Evolutionary conservation across 2,888 invertebrate species (phyloP).

Genomic region (Thelaira solivaga): DNA sequence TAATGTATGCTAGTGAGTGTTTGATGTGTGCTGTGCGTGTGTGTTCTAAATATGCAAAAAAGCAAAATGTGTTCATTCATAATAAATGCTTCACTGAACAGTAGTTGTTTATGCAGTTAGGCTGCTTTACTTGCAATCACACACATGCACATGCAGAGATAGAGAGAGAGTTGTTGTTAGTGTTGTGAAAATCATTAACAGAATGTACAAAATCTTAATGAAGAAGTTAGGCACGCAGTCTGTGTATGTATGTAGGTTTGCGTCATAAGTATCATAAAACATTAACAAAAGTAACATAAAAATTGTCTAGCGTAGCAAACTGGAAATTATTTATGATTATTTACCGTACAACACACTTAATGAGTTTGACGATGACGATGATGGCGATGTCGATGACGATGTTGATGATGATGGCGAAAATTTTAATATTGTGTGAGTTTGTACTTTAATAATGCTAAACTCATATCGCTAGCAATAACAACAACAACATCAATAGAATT

Average conservation of each 20-base stretch:
- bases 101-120: conserved; percentile 4
- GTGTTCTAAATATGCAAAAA: conserved; percentile 43
- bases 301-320: conserved; percentile 31
- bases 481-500: not conserved
- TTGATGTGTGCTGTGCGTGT: no score
- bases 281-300: conserved; percentile 10
- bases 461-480: not conserved
- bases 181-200: conserved; percentile 13
- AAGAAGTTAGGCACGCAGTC: conserved; percentile 14
- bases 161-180: no score
- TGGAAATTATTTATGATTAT: conserved; percentile 52
- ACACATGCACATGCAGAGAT: no score
- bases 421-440: conserved; percentile 27
- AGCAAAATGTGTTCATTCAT: conserved; percentile 50
- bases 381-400: conserved; percentile 11
- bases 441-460: conserved; percentile 3
- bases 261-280: not conserved
- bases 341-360: conserved; percentile 31
- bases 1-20: not conserved
- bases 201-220: conserved; percentile 35
- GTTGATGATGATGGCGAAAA: not conserved
- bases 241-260: not conserved
- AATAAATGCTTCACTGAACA: conserved; percentile 49
- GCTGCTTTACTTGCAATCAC: not conserved
- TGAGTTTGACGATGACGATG: conserved; percentile 16